Evolutionary conservation across 2,113 vertebrate species (phyloP), one percentile per base, ranked within the genome.

Genomic region (Otis tarda): DNA sequence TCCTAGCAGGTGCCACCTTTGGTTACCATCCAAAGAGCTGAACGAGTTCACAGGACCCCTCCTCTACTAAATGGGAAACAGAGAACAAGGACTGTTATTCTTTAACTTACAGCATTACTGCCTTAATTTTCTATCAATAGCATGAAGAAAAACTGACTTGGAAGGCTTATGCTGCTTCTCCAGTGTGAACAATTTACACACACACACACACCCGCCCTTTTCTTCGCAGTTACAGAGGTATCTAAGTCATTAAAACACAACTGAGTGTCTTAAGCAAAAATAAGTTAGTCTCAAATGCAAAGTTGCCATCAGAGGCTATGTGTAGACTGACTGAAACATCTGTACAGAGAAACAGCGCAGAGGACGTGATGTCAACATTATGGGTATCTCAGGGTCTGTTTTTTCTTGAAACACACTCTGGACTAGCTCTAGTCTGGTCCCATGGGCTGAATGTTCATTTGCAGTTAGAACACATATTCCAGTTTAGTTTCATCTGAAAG

Each of bases 381-480:
- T 5, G 10, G 11, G 27, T 39, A 79, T 43, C 53, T 37, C 6
- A 17, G 71, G 31, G 64, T 53, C 84, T 2, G 1, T 55, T 87
- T 65, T n/a, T 47, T 31, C 56, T 75, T 68, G 60, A 92, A 68
- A 60, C 30, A 52, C 0, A 2, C 30, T 43, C 69, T 84, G 52
- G 57, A 71, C 27, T 35, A 67, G 22, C 43, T 78, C 81, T 89
- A 68, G 52, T 56, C 70, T 64, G 53, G 47, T 87, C 69, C 73
- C 53, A 56, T 35, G 39, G 37, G 59, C 76, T 71, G 57, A 92
- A 82, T 65, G 93, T 49, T 95, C 81, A 89, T 95, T 89, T 94
- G 87, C 89, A 94, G 91, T 84, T 91, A 65, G 65, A 93, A 84
- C 53, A 79, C 65, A 95, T 82, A 91, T 95, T 75, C 52, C 80